Base-by-base conservation (phyloP, 2,888 invertebrate genomes). In the Chorisops tibialis region DNA sequence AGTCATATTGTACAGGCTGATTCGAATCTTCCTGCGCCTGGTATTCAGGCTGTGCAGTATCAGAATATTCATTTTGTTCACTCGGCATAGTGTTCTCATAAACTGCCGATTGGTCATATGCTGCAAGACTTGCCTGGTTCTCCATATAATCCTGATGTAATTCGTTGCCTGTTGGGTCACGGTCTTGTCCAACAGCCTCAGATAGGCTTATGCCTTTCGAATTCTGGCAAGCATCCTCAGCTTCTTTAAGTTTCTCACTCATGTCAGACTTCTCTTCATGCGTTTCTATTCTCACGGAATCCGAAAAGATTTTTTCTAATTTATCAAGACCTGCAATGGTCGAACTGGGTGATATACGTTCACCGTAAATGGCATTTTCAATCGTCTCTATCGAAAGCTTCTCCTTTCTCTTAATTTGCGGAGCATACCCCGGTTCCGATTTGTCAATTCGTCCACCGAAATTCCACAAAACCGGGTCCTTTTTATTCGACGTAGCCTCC, bases 281-380 rank as follows among this genome's bases (percentile, higher is more conserved):
- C n/a, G 19, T 35, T 14, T 52, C 24, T 7, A 38, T 61, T 50
- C 48, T 41, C 22, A 24, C 30, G 11, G 54, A 24, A 9, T 12
- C 54, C 1, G 58, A 39, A n/a, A 56, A 30, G 12, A 30, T 30
- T 45, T 56, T 14, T n/a, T 41, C 41, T 19, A 54, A 22, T 4
- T 18, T 43, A 3, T 43, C 56, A 7, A 56, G 39, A 4, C 43
- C 56, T 3, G 43, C 7, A 4, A 56, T 22, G 3, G 56, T 24
- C 11, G 58, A 37, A 21, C 22, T 37, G 7, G 70, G 69, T 62
- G 68, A 71, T 64, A 78, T 69, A 39, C 74, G 69, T 65, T 77
- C 77, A 48, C 77, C 77, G 64, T 77, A 77, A 70, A 77, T 75
- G 66, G 73, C 74, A 69, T 75, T 76, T 72, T 77, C 77, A 70